Evolutionary conservation across 2,113 vertebrate genomes (phyloP).

Genomic region (Suricata suricatta): DNA sequence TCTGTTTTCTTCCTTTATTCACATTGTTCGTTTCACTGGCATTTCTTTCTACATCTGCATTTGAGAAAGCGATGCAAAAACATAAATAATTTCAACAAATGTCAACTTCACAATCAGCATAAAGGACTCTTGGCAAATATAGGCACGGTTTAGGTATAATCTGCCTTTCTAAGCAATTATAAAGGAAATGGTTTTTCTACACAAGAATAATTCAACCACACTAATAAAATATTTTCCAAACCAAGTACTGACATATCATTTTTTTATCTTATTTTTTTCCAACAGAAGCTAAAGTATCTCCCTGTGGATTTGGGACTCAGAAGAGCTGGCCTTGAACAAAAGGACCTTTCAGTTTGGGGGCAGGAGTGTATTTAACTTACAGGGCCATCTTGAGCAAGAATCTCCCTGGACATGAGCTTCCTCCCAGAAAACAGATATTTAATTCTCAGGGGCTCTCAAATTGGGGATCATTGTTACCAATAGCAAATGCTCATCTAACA

Average conservation of each 20-base stretch:
- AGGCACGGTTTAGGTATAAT: background rate
- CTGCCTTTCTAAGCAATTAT: constrained; percentile 52
- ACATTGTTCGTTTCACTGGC: background rate
- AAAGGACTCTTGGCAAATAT: constrained; percentile 26
- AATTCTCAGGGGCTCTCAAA: background rate
- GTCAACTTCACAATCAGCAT: constrained; percentile 37
- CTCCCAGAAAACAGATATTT: background rate
- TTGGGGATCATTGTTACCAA: background rate
- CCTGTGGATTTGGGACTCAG: background rate
- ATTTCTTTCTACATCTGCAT: background rate
- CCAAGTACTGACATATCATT: constrained; percentile 11
- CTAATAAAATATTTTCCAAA: constrained; percentile 6
- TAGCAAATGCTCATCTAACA: background rate
- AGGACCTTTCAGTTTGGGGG: background rate
- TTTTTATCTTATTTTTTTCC: background rate
- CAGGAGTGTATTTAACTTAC: background rate
- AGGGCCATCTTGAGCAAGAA: background rate
- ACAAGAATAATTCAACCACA: constrained; percentile 22
- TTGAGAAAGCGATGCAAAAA: background rate
- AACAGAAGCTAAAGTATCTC: background rate
- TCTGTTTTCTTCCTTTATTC: constrained; percentile 10
- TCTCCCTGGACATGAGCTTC: background rate
- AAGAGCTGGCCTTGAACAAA: background rate
- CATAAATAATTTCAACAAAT: constrained; percentile 30
- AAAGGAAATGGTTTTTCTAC: constrained; percentile 48